Evolutionary conservation across 2,113 vertebrate genomes (phyloP).

Genomic region (Martes martes): DNA sequence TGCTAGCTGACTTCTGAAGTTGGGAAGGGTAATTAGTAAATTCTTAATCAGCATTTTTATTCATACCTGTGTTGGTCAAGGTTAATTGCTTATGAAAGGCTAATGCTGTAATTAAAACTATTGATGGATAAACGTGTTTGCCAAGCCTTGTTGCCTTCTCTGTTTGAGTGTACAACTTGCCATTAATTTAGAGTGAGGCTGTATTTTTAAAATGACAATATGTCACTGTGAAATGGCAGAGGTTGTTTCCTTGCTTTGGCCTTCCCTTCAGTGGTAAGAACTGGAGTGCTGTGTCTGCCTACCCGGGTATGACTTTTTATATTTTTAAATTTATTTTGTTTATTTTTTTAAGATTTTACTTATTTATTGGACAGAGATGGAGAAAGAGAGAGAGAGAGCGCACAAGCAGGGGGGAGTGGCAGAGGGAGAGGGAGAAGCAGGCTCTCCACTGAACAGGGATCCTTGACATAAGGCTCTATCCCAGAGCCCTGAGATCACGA

Average conservation of each 20-base stretch:
- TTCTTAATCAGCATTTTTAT: slow-evolving; percentile 35
- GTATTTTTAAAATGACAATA: not conserved
- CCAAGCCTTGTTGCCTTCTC: slow-evolving; percentile 15
- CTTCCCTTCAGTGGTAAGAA: not conserved
- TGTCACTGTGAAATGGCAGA: not conserved
- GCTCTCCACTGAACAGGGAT: not conserved
- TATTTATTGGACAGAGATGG: not conserved
- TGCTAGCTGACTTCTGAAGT: slow-evolving; percentile 44
- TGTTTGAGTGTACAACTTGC: not conserved
- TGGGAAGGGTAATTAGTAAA: slow-evolving; percentile 38
- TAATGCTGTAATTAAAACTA: slow-evolving; percentile 34
- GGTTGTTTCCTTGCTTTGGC: not conserved
- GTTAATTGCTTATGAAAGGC: slow-evolving; percentile 25
- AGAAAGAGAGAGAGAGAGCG: not conserved
- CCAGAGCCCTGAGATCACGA: not conserved
- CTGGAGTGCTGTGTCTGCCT: not conserved
- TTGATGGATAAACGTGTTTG: not conserved
- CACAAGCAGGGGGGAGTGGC: not conserved
- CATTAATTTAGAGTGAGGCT: not conserved
- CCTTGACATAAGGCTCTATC: not conserved
- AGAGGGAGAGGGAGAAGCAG: not conserved
- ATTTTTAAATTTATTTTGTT: not conserved
- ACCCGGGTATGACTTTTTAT: not conserved
- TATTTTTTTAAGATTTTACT: not conserved
- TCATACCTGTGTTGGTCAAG: not conserved